Evolutionary conservation across 2,113 vertebrate genomes (phyloP).

Genomic region (Apus apus): DNA sequence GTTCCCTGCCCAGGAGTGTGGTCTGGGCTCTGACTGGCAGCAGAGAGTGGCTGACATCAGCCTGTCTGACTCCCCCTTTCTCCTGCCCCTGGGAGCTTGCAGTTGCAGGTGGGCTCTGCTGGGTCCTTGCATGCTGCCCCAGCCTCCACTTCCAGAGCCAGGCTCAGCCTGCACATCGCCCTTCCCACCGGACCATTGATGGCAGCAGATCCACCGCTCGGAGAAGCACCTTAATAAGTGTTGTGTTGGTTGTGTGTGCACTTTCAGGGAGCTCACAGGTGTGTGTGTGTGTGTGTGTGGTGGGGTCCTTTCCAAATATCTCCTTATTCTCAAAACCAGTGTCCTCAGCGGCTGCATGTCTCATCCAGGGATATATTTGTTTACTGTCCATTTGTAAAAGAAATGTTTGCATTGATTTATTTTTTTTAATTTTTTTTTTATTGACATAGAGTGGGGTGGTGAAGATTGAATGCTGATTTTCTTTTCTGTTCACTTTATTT

Average conservation of each 20-base stretch:
- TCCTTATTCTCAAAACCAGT: background rate
- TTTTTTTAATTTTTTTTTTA: slow-evolving; percentile 17
- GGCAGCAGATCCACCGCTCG: background rate
- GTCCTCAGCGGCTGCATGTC: slow-evolving; percentile 7
- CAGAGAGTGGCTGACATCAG: background rate
- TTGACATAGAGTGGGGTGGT: slow-evolving; percentile 75
- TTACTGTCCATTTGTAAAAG: background rate
- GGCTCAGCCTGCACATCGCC: background rate
- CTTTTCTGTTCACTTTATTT: slow-evolving; percentile 45
- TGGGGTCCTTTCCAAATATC: background rate
- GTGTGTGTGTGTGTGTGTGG: background rate
- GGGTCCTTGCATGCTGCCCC: background rate
- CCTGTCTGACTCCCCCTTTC: background rate
- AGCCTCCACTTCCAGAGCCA: background rate
- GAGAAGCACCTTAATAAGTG: background rate
- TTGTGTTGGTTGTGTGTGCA: accelerated
- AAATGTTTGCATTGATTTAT: background rate
- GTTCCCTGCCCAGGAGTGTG: background rate
- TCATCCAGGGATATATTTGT: background rate
- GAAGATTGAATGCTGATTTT: slow-evolving; percentile 83
- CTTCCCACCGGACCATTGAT: accelerated
- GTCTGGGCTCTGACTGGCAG: accelerated
- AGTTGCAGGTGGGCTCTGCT: accelerated
- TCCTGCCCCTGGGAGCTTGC: background rate
- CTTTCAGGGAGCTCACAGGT: background rate